These are phyloP conservation scores for Vanacampus margaritifer DNA, from an alignment of 2,113 vertebrate species.

Conservation along the genomic window DNA sequence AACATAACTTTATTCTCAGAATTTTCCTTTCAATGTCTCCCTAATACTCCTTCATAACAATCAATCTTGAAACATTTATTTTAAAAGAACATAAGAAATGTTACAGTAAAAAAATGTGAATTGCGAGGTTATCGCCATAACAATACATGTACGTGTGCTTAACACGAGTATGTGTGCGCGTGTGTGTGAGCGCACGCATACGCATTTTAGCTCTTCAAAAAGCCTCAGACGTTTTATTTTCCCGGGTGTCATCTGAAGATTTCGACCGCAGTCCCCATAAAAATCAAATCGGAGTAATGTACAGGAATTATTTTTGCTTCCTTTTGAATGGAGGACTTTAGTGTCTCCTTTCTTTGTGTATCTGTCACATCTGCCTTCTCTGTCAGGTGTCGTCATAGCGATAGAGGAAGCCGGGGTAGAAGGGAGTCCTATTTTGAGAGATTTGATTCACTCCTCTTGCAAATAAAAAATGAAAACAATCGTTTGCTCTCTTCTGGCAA, in stretches of 20 bases:
- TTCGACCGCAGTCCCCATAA: conserved; percentile 40
- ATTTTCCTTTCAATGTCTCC: neutral
- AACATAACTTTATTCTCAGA: neutral
- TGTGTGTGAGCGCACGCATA: conserved; percentile 19
- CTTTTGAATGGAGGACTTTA: conserved; percentile 37
- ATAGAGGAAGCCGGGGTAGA: conserved; percentile 33
- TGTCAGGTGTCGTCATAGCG: conserved; percentile 36
- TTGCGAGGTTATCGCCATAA: conserved; percentile 51
- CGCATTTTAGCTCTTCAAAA: conserved; percentile 57
- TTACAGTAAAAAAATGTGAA: conserved; percentile 72
- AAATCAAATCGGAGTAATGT: conserved; percentile 45
- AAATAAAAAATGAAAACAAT: conserved; percentile 66
- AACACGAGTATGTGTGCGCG: conserved; percentile 26
- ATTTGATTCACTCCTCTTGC: conserved; percentile 29
- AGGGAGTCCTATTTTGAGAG: conserved; percentile 30
- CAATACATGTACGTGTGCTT: conserved; percentile 46
- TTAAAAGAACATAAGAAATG: conserved; percentile 64
- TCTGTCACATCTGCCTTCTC: conserved; percentile 24
- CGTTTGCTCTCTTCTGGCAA: conserved; percentile 57
- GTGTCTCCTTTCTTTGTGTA: conserved; percentile 29
- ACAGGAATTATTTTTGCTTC: conserved; percentile 28
- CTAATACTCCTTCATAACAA: conserved; percentile 28
- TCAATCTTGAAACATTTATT: conserved; percentile 62
- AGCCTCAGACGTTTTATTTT: conserved; percentile 66
- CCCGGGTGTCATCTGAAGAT: conserved; percentile 40